Conservation (phyloP, 2,888 invertebrate species). For the Selenia dentaria region DNA sequence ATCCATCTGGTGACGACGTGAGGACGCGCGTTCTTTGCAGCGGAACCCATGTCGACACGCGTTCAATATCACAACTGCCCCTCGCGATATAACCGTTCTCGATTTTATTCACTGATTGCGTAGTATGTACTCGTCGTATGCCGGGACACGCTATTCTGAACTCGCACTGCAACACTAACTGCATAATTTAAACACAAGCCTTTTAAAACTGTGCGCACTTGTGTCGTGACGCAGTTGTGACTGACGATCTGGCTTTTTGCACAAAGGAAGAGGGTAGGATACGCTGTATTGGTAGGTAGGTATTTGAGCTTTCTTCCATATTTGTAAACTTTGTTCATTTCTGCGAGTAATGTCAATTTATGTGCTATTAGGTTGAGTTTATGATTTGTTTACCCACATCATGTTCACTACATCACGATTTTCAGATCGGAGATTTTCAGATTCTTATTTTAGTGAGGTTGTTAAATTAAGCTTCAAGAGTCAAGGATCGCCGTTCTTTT, state of each 20-base stretch:
- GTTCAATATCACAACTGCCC: constrained; percentile 65
- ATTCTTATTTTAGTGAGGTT: constrained; percentile 7
- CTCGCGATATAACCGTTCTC: constrained; percentile 58
- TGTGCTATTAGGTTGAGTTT: constrained; percentile 1
- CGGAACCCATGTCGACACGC: constrained; percentile 77
- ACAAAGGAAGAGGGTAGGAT: constrained; percentile 22
- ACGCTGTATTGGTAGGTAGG: constrained; percentile 7
- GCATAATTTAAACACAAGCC: constrained; percentile 53
- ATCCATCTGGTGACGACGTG: constrained; percentile 81
- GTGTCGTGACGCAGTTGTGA: constrained; percentile 51
- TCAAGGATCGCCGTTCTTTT: not conserved
- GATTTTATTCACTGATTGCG: constrained; percentile 78
- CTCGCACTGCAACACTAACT: constrained; percentile 64
- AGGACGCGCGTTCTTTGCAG: constrained; percentile 77
- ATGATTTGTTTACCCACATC: constrained; percentile 2
- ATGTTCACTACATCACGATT: too few species aligned
- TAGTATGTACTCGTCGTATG: constrained; percentile 58
- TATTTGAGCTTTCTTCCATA: constrained; percentile 9
- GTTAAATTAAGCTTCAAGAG: constrained; percentile 3
- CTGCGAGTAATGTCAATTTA: constrained; percentile 10
- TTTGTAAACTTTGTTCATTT: constrained; percentile 15
- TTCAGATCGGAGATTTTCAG: not conserved
- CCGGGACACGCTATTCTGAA: constrained; percentile 68
- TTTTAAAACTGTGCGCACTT: constrained; percentile 58
- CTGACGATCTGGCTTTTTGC: constrained; percentile 35